A percentile compares a stretch with the other conserved stretches of the same genome.
Conservation (phyloP, 2,888 invertebrate genomes). For the Germaria angustata region DNA sequence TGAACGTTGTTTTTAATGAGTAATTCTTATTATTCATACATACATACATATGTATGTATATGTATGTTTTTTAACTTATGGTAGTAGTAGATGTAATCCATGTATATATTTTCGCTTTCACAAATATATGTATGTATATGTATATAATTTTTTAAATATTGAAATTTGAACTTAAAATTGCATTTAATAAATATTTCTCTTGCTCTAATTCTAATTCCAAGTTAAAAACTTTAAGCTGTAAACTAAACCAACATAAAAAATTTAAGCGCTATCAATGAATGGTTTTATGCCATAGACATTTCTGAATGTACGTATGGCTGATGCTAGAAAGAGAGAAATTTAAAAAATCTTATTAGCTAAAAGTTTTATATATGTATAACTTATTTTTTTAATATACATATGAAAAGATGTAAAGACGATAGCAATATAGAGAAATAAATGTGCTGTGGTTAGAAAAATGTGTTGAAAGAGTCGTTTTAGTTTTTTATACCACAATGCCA, state of each 20-base stretch:
- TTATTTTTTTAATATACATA: slow-evolving; percentile 18
- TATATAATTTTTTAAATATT: no score
- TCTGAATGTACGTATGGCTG: background rate
- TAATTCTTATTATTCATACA: slow-evolving; percentile 17
- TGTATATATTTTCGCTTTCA: background rate
- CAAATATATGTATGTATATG: slow-evolving; percentile 1
- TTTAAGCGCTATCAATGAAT: background rate
- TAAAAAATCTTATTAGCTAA: slow-evolving; percentile 58
- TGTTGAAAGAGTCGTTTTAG: background rate
- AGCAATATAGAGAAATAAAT: background rate
- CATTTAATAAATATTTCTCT: slow-evolving; percentile 42
- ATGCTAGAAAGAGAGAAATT: background rate
- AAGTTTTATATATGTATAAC: slow-evolving; percentile 23
- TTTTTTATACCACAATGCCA: slow-evolving; percentile 86
- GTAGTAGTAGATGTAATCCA: slow-evolving; percentile 17
- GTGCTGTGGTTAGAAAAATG: background rate
- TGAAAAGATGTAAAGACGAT: slow-evolving; percentile 14
- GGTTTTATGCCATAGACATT: background rate
- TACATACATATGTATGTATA: slow-evolving; percentile 12
- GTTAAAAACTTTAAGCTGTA: slow-evolving; percentile 40
- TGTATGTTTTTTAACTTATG: slow-evolving; percentile 2
- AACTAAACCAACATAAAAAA: slow-evolving; percentile 19
- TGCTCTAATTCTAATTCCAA: slow-evolving; percentile 24
- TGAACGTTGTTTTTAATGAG: slow-evolving; percentile 65
- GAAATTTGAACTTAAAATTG: slow-evolving; percentile 58